A percentile compares a stretch with the other conserved stretches of the same genome.
These are phyloP conservation scores for Pammene fasciana DNA, from an alignment of 2,888 invertebrate species.

Conservation along the genomic window DNA sequence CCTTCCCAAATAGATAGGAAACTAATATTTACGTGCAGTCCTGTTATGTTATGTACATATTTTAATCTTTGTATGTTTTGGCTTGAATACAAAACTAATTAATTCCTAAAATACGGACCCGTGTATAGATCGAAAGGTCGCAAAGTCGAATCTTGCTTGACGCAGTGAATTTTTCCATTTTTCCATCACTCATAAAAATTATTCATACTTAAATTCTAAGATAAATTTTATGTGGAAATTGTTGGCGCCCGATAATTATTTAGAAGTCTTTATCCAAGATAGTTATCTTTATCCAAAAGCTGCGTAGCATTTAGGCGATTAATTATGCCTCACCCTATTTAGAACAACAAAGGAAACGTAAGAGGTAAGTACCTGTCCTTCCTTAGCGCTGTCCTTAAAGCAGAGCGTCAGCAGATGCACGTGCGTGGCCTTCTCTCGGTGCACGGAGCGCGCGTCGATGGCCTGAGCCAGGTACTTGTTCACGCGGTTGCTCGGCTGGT, in stretches of 20 bases:
- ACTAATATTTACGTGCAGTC: not conserved
- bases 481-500: constrained; percentile 95
- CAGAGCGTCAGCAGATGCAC: constrained; percentile 93
- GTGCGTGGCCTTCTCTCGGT: constrained; percentile 94
- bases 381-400: constrained; percentile 93
- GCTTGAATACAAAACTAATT: not conserved
- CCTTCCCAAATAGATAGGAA: not conserved
- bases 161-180: no score
- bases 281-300: no score
- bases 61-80: not conserved
- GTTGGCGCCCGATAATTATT: not conserved
- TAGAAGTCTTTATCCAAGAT: no score
- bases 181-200: no score
- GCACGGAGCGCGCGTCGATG: constrained; percentile 94
- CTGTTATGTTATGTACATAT: not conserved
- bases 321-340: no score
- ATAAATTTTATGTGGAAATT: not conserved
- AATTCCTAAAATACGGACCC: no score
- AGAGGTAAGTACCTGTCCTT: constrained; percentile 85
- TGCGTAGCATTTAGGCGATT: no score
- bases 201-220: not conserved
- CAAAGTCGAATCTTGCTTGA: no score
- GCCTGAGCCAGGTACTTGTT: constrained; percentile 96
- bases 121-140: no score
- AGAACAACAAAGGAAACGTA: not conserved